Base-by-base conservation (phyloP, 2,113 vertebrate genomes). In the Aspidoscelis tigris region DNA sequence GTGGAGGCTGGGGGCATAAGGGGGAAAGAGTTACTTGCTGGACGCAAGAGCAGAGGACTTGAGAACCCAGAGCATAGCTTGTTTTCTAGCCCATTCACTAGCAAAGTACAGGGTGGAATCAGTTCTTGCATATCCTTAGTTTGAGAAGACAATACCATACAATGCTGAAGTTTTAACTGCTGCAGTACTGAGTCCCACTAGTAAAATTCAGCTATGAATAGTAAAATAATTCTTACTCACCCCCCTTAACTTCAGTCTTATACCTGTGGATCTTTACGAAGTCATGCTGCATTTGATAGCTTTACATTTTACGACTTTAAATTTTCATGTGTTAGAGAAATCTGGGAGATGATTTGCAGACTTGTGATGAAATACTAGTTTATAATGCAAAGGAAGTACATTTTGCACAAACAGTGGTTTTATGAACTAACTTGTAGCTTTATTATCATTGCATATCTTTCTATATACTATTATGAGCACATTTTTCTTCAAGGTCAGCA, bases 401-500 rank as follows among this genome's bases (percentile, higher is more conserved):
- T 41, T 73, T 74, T 14, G 2, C 18, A 1, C 1, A 61, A 61
- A 61, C 16, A 5, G 50, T 21, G 26, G 5, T 64, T 61, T 71
- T 18, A 61, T 33, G 65, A 53, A 14, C 53, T 26, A 20, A 43
- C 9, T 0, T 2, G 18, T 76, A 20, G 43, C 11, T 61, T 61
- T 75, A 20, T 7, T 64, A 12, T 50, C 53, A 26, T 11, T 74
- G 68, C 83, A 44, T 73, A 20, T 47, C 20, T 75, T 16, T 47
- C 41, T 66, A 64, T 73, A 68, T 53, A 68, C 66, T 80, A 72
- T 86, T 21, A 69, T 66, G 44, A 16, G 33, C 72, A 20, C 78
- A 91, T 80, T 76, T 81, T 80, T 68, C 66, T 39, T 82, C 0
- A 89, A 98, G 98, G 98, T 98, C 94, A 99, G 98, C 96, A 99